Conservation (phyloP, 2,113 vertebrate genomes). For the Aptenodytes forsteri region DNA sequence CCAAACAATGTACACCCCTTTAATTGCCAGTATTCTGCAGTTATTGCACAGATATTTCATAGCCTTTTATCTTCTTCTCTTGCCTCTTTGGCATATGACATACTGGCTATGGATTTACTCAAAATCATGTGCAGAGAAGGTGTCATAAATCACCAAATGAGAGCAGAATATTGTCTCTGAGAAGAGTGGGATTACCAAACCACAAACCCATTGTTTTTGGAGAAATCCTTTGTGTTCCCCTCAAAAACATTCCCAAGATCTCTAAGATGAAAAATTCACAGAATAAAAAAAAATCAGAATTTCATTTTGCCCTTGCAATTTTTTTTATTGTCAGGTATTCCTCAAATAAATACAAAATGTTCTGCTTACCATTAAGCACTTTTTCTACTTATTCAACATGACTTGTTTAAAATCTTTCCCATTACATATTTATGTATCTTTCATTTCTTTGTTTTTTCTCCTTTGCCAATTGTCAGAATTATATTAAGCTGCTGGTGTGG, state of each 20-base stretch:
- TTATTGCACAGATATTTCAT: background rate
- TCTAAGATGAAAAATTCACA: background rate
- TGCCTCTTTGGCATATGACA: background rate
- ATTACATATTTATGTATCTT: background rate
- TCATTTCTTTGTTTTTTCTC: background rate
- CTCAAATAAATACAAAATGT: background rate
- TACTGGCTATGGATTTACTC: background rate
- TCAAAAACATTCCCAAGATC: background rate
- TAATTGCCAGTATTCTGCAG: background rate
- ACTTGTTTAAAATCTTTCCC: background rate
- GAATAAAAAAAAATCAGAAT: background rate
- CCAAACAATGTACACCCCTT: background rate
- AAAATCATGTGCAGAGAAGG: background rate
- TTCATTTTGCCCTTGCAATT: background rate
- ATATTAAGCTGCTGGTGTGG: background rate
- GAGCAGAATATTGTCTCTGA: background rate
- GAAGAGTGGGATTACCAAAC: background rate
- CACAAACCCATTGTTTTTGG: rapidly evolving
- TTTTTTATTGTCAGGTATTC: background rate
- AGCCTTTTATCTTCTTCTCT: background rate
- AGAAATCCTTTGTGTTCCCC: background rate
- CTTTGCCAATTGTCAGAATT: background rate
- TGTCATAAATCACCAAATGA: background rate
- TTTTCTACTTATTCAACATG: background rate
- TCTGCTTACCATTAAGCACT: background rate